Percentiles rank a stretch among this genome's conserved stretches.
These are phyloP conservation scores for Platycheirus albimanus DNA, from an alignment of 2,888 invertebrate genomes.

Conservation along the genomic window DNA sequence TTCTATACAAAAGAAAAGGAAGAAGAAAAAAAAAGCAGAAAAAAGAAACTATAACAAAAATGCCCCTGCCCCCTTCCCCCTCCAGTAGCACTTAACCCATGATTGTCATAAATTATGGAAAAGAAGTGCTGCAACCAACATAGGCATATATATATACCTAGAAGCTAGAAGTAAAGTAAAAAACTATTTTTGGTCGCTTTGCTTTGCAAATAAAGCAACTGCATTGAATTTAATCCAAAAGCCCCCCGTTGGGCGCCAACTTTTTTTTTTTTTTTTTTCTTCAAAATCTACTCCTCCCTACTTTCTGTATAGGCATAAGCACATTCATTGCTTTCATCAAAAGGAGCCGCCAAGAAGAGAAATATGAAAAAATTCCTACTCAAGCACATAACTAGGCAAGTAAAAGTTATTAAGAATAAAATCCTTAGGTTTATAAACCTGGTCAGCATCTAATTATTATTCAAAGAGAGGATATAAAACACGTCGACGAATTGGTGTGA, in stretches of 20 bases:
- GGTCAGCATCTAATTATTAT: conserved; percentile 47
- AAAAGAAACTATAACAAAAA: neutral
- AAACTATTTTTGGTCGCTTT: conserved; percentile 24
- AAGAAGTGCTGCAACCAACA: conserved; percentile 27
- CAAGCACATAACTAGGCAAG: conserved; percentile 49
- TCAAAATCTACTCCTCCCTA: neutral
- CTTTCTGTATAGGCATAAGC: neutral
- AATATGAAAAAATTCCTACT: conserved; percentile 23
- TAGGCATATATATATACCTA: too few species aligned
- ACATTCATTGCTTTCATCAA: neutral
- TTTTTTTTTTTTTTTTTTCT: neutral
- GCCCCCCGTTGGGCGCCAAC: conserved; percentile 20
- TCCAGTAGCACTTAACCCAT: conserved; percentile 51
- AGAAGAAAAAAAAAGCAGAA: neutral
- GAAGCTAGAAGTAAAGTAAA: neutral
- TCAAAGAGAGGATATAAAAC: conserved; percentile 16
- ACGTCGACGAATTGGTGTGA: neutral
- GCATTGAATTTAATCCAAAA: conserved; percentile 35
- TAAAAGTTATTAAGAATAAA: conserved; percentile 44
- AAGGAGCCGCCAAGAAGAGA: neutral
- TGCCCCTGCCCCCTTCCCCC: neutral
- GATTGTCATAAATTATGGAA: conserved; percentile 54
- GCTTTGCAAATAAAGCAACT: conserved; percentile 49
- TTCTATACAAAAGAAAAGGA: neutral
- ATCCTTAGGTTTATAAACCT: conserved; percentile 26